Conservation (phyloP, 1,140 invertebrate genomes). For the Galendromus occidentalis region DNA sequence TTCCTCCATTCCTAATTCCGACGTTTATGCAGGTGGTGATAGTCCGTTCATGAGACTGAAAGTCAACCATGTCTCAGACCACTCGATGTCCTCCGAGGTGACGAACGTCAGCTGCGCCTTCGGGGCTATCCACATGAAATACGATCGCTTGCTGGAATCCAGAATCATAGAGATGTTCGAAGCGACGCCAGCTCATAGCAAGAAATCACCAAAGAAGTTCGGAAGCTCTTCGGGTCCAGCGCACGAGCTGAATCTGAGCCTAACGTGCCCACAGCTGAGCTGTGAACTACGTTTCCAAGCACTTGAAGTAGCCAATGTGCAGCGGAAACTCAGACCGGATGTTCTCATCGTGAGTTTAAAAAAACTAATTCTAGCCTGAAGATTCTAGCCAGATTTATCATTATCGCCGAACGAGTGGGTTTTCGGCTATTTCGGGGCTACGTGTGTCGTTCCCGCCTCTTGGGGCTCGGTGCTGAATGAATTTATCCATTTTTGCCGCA, state of each 20-base stretch:
- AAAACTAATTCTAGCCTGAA: too few species aligned
- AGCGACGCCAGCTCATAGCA: neutral
- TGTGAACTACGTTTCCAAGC: neutral
- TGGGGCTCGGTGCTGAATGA: too few species aligned
- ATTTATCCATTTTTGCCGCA: neutral
- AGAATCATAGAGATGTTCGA: neutral
- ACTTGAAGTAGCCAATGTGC: neutral
- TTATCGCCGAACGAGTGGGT: too few species aligned
- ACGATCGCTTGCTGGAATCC: neutral
- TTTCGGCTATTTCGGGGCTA: too few species aligned
- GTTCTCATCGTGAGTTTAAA: neutral
- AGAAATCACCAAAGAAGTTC: neutral
- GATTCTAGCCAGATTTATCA: too few species aligned
- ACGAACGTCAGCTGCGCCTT: neutral
- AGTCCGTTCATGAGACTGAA: neutral
- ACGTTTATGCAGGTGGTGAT: too few species aligned
- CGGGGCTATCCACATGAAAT: neutral
- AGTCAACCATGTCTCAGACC: neutral
- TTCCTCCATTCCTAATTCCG: too few species aligned
- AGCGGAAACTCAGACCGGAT: neutral
- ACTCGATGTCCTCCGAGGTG: neutral
- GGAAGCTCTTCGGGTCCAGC: neutral
- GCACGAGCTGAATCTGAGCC: neutral
- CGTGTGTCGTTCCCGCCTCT: too few species aligned
- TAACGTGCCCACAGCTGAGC: neutral